A percentile compares a stretch with the other conserved stretches of the same genome.
Conservation (phyloP, 2,113 vertebrate species). For the Nesoenas mayeri region DNA sequence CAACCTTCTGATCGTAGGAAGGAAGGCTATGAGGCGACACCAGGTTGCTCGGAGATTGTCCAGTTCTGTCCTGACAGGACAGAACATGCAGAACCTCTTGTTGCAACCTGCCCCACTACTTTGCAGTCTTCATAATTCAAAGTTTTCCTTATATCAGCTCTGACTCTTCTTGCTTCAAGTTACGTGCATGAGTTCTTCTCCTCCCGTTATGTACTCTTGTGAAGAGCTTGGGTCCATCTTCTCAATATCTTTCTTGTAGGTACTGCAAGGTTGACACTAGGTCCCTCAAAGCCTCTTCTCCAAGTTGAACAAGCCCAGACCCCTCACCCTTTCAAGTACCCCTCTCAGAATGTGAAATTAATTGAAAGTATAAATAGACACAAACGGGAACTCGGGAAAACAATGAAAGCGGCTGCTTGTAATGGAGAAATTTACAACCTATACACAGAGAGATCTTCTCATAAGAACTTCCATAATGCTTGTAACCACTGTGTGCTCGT, state of each 20-base stretch:
- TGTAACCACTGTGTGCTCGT: not conserved
- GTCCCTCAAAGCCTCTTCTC: not conserved
- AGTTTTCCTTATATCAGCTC: not conserved
- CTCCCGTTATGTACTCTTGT: not conserved
- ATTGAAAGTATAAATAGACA: not conserved
- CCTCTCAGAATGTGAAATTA: not conserved
- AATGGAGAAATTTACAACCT: not conserved
- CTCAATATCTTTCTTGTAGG: not conserved
- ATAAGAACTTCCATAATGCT: not conserved
- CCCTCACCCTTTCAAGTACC: not conserved
- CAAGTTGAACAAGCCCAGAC: not conserved
- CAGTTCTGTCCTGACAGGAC: not conserved
- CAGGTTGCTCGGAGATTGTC: not conserved
- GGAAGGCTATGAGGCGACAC: not conserved
- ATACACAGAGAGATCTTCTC: not conserved
- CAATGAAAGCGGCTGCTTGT: not conserved
- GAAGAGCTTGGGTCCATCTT: not conserved
- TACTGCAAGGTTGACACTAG: not conserved
- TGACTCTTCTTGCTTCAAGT: not conserved
- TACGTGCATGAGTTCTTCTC: not conserved
- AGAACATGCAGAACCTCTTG: not conserved
- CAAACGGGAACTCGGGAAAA: not conserved
- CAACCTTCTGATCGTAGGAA: not conserved
- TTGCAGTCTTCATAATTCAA: not conserved
- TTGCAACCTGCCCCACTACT: not conserved